Evolutionary conservation across 2,797 vertebrate genomes (phyloP).

Genomic region (Sylvilagus floridanus): DNA sequence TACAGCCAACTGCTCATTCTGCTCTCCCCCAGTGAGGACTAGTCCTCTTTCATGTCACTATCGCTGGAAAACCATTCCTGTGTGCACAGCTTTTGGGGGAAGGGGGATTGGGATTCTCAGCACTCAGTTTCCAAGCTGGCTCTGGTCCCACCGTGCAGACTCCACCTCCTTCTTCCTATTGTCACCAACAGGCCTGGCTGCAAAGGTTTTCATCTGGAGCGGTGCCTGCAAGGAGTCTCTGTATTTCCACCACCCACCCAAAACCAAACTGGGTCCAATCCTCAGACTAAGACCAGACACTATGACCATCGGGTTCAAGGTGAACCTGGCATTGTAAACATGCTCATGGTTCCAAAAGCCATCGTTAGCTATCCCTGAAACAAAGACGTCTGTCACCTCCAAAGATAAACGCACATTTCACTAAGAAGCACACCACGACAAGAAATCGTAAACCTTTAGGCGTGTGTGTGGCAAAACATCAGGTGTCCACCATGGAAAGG

Average conservation of each 20-base stretch:
- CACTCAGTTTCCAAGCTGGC: not conserved
- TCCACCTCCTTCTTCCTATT: not conserved
- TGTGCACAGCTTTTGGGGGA: not conserved
- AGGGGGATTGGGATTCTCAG: not conserved
- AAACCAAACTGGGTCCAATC: not conserved
- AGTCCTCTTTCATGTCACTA: not conserved
- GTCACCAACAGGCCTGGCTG: not conserved
- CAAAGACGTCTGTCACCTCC: conserved; percentile 51
- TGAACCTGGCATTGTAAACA: not conserved
- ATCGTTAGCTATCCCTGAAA: not conserved
- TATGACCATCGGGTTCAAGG: conserved; percentile 7
- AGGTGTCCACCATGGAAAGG: conserved; percentile 81
- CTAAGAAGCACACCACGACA: conserved; percentile 77
- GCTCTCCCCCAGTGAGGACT: not conserved
- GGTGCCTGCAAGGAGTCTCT: not conserved
- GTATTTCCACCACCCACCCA: not conserved
- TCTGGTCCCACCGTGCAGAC: not conserved
- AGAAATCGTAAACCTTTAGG: not conserved
- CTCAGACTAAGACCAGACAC: not conserved
- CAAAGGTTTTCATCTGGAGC: not conserved
- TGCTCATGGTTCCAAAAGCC: not conserved
- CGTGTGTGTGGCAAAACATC: not conserved
- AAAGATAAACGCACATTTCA: conserved; percentile 81
- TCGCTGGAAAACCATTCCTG: not conserved
- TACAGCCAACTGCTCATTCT: not conserved